A percentile compares a stretch with the other conserved stretches of the same genome.
Evolutionary conservation across 2,797 vertebrate genomes (phyloP).

Genomic region (Leptatherina wallacei): DNA sequence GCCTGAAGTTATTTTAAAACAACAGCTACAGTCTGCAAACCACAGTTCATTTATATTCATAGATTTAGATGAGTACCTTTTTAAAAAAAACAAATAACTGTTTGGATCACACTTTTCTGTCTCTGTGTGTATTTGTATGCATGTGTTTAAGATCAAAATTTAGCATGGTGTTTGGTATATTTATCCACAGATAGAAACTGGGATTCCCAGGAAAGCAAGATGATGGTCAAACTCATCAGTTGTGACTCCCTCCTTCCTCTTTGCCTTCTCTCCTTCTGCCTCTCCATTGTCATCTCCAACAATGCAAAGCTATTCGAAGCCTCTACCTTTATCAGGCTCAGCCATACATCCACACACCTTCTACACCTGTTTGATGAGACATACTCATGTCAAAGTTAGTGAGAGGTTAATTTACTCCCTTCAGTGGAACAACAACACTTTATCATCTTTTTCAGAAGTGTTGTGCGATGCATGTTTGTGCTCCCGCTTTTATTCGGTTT

Average conservation of each 20-base stretch:
- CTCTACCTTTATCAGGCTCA: slow-evolving; percentile 65
- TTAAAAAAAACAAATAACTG: slow-evolving; percentile 12
- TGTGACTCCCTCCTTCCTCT: slow-evolving; percentile 5
- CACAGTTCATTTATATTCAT: neutral
- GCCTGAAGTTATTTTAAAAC: slow-evolving; percentile 42
- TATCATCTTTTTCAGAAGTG: slow-evolving; percentile 6
- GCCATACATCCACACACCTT: slow-evolving; percentile 11
- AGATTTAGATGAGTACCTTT: neutral
- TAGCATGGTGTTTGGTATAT: neutral
- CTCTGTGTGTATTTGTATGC: neutral
- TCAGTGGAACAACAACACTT: neutral
- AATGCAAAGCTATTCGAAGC: slow-evolving; percentile 61
- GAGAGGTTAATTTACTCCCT: slow-evolving; percentile 17
- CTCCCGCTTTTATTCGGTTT: slow-evolving; percentile 30
- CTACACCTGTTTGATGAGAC: neutral
- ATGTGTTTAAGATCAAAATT: neutral
- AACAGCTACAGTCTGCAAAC: slow-evolving; percentile 14
- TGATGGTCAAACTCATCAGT: slow-evolving; percentile 1
- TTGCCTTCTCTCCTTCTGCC: slow-evolving; percentile 31
- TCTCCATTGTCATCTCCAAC: slow-evolving; percentile 36
- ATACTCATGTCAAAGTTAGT: slow-evolving; percentile 11
- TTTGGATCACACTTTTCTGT: neutral
- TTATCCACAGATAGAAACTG: slow-evolving; percentile 1
- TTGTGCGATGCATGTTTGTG: slow-evolving; percentile 19
- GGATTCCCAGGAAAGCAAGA: neutral